Evolutionary conservation across 2,888 invertebrate genomes (phyloP).

Genomic region (Aquatica leii): DNA sequence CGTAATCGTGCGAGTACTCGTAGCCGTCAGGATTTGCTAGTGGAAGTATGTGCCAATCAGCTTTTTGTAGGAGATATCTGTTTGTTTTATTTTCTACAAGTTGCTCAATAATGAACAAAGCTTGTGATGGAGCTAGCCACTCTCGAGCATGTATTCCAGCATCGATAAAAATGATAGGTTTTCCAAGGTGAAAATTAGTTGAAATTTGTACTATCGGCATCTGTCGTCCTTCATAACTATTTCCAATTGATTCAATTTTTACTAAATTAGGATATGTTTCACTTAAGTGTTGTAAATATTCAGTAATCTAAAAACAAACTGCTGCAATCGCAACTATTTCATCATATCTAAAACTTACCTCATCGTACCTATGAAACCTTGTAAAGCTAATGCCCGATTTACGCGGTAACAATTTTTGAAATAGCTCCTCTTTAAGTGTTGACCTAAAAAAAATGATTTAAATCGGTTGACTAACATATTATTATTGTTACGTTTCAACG

Average conservation of each 20-base stretch:
- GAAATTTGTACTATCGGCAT: slow-evolving; percentile 60
- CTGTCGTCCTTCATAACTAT: slow-evolving; percentile 57
- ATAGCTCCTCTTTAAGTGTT: slow-evolving; percentile 21
- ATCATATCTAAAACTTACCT: no score
- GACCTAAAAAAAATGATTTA: slow-evolving; percentile 16
- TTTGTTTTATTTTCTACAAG: slow-evolving; percentile 59
- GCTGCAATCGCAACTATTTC: no score
- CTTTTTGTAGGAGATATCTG: slow-evolving; percentile 53
- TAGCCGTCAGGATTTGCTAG: slow-evolving; percentile 66
- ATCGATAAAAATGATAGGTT: slow-evolving; percentile 65
- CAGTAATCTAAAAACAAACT: slow-evolving; percentile 54
- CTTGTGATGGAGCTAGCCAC: slow-evolving; percentile 71
- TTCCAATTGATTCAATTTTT: slow-evolving; percentile 56
- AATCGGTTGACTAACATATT: slow-evolving; percentile 5
- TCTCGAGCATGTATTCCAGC: slow-evolving; percentile 72
- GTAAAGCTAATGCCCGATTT: slow-evolving; percentile 56
- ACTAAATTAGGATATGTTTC: slow-evolving; percentile 50
- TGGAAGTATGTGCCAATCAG: slow-evolving; percentile 63
- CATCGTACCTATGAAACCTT: slow-evolving; percentile 55
- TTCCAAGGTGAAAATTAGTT: slow-evolving; percentile 51
- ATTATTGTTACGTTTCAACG: slow-evolving; percentile 59
- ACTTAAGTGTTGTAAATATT: slow-evolving; percentile 49
- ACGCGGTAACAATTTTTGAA: no score
- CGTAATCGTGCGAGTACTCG: slow-evolving; percentile 58
- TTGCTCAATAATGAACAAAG: slow-evolving; percentile 67